These are phyloP conservation scores for Cephus rjabovi DNA, from an alignment of 2,888 invertebrate species.

Conservation along the genomic window DNA sequence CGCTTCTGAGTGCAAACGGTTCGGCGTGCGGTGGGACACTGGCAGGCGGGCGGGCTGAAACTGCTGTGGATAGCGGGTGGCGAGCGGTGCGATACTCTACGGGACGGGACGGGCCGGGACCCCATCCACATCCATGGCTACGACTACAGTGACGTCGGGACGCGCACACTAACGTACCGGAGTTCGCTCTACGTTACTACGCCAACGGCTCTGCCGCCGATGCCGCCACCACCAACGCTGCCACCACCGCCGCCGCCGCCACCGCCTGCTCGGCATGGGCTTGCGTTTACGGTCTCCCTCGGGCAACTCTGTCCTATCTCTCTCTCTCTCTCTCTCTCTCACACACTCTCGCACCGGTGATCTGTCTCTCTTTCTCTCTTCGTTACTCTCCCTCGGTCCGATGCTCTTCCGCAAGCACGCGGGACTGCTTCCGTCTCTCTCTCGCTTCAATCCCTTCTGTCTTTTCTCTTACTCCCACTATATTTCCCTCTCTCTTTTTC, in stretches of 20 bases:
- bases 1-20: constrained; percentile 58
- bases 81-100: constrained; percentile 26
- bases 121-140: constrained; percentile 23
- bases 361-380: constrained; percentile 15
- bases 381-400: constrained; percentile 28
- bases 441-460: constrained; percentile 14
- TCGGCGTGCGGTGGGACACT: constrained; percentile 66
- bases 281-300: constrained; percentile 44
- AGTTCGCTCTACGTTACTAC: constrained; percentile 48
- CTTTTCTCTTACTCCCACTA: constrained; percentile 21
- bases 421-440: constrained; percentile 21
- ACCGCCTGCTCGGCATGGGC: constrained; percentile 11
- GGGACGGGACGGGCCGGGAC: constrained; percentile 37
- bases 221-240: constrained; percentile 28
- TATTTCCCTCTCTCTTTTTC: constrained; percentile 25
- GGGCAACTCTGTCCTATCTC: constrained; percentile 31
- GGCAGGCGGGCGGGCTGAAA: constrained; percentile 49
- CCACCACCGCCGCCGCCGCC: constrained; percentile 37
- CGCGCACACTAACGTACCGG: constrained; percentile 34
- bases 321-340: constrained; percentile 19
- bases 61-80: constrained; percentile 39
- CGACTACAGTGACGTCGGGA: constrained; percentile 15
- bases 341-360: constrained; percentile 17
- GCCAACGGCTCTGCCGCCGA: constrained; percentile 43
- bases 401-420: constrained; percentile 45